A percentile compares a stretch with the other conserved stretches of the same genome.
Evolutionary conservation across 2,797 vertebrate genomes (phyloP).

Genomic region (Gymnoscopelus microlampas): DNA sequence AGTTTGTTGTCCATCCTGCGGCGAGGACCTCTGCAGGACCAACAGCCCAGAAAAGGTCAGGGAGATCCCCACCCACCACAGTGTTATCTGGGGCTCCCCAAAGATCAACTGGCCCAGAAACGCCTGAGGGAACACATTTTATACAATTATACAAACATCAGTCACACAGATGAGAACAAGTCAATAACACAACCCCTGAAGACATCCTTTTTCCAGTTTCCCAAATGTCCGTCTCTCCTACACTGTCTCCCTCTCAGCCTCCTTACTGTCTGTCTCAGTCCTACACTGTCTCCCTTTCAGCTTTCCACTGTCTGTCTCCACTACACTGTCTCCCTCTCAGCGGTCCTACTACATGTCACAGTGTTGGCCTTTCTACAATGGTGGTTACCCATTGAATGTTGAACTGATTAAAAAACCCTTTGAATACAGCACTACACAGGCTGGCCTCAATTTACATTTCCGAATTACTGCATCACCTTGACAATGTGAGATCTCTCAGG

Average conservation of each 20-base stretch:
- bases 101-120: slow-evolving; percentile 85
- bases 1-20: slow-evolving; percentile 60
- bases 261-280: no score
- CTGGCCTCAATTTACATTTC: not conserved
- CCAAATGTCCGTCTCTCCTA: no score
- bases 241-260: no score
- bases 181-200: no score
- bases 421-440: not conserved
- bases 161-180: not conserved
- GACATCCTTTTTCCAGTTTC: no score
- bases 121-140: slow-evolving; percentile 60
- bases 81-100: slow-evolving; percentile 81
- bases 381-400: not conserved
- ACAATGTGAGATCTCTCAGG: not conserved
- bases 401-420: not conserved
- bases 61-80: slow-evolving; percentile 95
- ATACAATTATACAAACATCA: not conserved
- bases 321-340: no score
- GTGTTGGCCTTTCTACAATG: no score
- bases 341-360: no score
- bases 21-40: slow-evolving; percentile 86
- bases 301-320: no score
- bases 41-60: slow-evolving; percentile 89
- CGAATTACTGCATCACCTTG: not conserved
- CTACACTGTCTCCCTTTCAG: no score